Evolutionary conservation across 2,113 vertebrate species (phyloP).

Genomic region (Semicossyphus pulcher): DNA sequence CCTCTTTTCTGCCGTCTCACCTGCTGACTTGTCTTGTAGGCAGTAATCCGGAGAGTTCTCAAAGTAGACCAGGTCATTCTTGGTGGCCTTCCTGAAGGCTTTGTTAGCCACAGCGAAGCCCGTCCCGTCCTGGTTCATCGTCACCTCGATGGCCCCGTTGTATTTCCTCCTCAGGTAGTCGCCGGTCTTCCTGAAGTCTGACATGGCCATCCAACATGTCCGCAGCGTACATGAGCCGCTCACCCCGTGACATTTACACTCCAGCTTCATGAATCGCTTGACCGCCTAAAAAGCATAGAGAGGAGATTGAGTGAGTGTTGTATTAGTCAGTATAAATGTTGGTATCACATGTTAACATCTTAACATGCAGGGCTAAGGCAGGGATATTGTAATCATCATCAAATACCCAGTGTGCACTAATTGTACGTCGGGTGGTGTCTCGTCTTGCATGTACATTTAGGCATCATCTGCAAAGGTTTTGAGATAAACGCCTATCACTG

Average conservation of each 20-base stretch:
- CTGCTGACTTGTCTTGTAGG: conserved; percentile 95
- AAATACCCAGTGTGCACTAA: no score
- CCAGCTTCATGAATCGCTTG: conserved; percentile 96
- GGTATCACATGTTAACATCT: no score
- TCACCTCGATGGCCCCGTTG: conserved; percentile 97
- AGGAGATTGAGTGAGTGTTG: neutral
- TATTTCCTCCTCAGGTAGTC: conserved; percentile 95
- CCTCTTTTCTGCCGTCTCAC: conserved; percentile 77
- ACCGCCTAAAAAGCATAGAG: conserved; percentile 87
- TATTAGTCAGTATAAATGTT: neutral
- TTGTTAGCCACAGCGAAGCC: conserved; percentile 95
- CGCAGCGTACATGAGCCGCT: conserved; percentile 96
- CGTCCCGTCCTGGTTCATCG: conserved; percentile 95
- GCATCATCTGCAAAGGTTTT: no score
- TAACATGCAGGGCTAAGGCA: neutral
- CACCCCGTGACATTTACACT: conserved; percentile 98
- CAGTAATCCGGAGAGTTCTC: conserved; percentile 99
- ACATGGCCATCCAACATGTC: conserved; percentile 97
- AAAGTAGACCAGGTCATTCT: conserved; percentile 97
- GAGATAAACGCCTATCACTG: no score
- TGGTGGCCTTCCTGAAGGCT: conserved; percentile 94
- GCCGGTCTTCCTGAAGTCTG: conserved; percentile 95
- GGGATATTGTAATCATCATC: no score
- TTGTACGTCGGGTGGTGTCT: no score
- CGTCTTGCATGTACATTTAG: no score